These are phyloP conservation scores for Rhyacophila brunnea DNA, from an alignment of 1,140 invertebrate genomes.

Conservation along the genomic window DNA sequence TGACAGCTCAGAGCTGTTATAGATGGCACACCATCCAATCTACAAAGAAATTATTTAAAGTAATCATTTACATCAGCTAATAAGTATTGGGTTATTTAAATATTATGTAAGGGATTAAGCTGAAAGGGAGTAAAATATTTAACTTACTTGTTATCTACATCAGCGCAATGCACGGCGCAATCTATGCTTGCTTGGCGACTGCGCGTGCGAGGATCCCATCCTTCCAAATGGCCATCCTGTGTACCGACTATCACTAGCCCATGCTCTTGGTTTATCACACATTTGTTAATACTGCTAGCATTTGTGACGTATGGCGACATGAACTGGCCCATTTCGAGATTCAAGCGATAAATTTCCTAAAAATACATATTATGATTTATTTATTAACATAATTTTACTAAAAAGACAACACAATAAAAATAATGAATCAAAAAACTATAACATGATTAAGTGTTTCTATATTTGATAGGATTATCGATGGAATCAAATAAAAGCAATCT, in stretches of 20 bases:
- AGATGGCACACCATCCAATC: constrained; percentile 66
- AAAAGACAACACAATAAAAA: too few species aligned
- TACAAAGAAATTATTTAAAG: constrained; percentile 44
- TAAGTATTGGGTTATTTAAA: not conserved
- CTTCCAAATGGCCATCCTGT: constrained; percentile 90
- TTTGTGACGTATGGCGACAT: constrained; percentile 78
- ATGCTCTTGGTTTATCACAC: constrained; percentile 86
- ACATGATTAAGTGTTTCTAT: too few species aligned
- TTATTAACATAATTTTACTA: too few species aligned
- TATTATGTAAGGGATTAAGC: not conserved
- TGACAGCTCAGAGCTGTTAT: constrained; percentile 80
- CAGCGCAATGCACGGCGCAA: constrained; percentile 73
- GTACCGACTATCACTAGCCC: constrained; percentile 86
- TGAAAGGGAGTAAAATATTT: not conserved
- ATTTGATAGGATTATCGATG: too few species aligned
- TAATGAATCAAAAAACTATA: too few species aligned
- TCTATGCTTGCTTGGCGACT: constrained; percentile 79
- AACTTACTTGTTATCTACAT: constrained; percentile 58
- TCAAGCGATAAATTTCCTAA: constrained; percentile 89
- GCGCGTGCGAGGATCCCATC: constrained; percentile 88
- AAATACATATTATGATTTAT: constrained; percentile 32
- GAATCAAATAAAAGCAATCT: too few species aligned
- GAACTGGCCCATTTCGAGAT: constrained; percentile 94
- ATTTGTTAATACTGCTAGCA: constrained; percentile 78
- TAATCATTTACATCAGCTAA: not conserved